These are phyloP conservation scores for Spongilla lacustris DNA, from an alignment of 37 sponge, comb jelly and placozoan genomes.

Conservation along the genomic window DNA sequence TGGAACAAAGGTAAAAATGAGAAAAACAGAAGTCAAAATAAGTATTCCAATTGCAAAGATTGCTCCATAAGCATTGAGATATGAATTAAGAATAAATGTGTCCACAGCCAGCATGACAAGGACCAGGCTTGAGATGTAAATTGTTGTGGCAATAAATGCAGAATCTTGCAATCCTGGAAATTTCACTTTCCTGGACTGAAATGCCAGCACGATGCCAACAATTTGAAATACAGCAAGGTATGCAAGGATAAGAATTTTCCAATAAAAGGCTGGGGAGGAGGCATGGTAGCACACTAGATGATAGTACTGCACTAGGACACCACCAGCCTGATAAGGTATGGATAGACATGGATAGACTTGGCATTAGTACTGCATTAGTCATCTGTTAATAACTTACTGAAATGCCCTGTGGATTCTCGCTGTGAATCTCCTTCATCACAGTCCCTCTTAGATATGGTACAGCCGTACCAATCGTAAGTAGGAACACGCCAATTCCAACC, in stretches of 20 bases:
- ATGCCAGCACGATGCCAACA: conserved; percentile 27
- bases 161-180: conserved; percentile 36
- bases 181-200: conserved; percentile 44
- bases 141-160: conserved; percentile 23
- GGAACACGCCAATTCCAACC: neutral
- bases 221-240: conserved; percentile 44
- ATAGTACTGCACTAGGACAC: neutral
- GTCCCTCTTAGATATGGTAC: neutral
- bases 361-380: too few species aligned
- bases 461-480: conserved; percentile 7
- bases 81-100: conserved; percentile 1
- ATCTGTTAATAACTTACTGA: neutral
- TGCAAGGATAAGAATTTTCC: neutral
- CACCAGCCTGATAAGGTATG: neutral
- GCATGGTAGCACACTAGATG: conserved; percentile 2
- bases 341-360: neutral
- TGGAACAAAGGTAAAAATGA: conserved; percentile 30
- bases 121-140: conserved; percentile 42
- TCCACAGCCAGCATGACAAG: conserved; percentile 14
- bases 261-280: neutral
- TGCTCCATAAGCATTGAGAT: conserved; percentile 15
- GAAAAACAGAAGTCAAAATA: conserved; percentile 12
- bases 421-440: neutral
- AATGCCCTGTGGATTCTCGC: neutral
- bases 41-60: conserved; percentile 3